Conservation (phyloP, 2,113 vertebrate species). For the Otis tarda region DNA sequence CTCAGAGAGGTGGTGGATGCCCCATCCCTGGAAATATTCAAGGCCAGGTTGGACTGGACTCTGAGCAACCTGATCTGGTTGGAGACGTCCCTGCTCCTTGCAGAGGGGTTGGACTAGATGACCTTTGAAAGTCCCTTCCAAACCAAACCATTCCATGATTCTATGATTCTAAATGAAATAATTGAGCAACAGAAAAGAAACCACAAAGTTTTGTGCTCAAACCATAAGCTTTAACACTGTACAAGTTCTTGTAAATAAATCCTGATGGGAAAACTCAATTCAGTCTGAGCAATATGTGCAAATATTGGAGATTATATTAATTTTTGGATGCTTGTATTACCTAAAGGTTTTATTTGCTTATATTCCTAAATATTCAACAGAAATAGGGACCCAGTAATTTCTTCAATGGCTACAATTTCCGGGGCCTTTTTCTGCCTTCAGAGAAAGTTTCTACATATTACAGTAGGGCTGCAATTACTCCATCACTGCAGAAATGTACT, state of each 20-base stretch:
- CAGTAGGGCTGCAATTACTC: slow-evolving; percentile 19
- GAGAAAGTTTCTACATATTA: neutral
- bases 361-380: neutral
- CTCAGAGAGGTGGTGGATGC: too few relatives aligned
- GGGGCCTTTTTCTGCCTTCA: neutral
- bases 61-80: too few relatives aligned
- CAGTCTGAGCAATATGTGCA: neutral
- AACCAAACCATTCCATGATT: too few relatives aligned
- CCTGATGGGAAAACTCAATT: neutral
- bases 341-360: neutral
- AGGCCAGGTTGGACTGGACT: too few relatives aligned
- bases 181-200: neutral
- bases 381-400: neutral
- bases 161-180: neutral
- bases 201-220: neutral
- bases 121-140: too few relatives aligned
- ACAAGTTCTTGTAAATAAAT: neutral
- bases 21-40: too few relatives aligned
- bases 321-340: neutral
- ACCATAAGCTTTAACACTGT: neutral
- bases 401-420: neutral
- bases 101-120: too few relatives aligned
- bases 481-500: neutral
- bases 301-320: neutral
- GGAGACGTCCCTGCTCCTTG: too few relatives aligned